Conservation (phyloP, 2,113 vertebrate species). For the Hemibagrus wyckioides region DNA sequence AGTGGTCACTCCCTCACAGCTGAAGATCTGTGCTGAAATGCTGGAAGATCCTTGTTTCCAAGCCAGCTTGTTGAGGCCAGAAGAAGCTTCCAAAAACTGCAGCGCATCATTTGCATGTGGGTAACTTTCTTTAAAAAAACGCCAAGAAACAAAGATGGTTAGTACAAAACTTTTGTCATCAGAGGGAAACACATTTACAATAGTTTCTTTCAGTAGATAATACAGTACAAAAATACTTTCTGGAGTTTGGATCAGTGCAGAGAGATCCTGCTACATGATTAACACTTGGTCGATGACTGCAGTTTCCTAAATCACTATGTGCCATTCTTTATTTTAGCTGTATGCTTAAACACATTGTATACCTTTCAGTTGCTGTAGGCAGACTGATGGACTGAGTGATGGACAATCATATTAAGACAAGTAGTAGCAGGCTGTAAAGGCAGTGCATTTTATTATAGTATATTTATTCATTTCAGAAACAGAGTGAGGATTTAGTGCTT, state of each 20-base stretch:
- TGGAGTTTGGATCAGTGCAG: neutral
- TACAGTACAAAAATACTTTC: neutral
- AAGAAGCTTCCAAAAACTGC: neutral
- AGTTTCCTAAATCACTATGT: neutral
- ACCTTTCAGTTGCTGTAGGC: neutral
- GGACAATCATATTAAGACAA: neutral
- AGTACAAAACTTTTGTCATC: neutral
- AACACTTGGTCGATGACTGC: neutral
- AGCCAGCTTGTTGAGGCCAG: neutral
- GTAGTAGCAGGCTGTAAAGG: neutral
- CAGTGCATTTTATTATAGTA: slow-evolving; percentile 11
- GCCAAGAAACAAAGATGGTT: neutral
- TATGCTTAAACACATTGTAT: neutral
- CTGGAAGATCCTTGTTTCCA: neutral
- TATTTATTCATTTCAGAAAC: neutral
- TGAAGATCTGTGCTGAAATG: neutral
- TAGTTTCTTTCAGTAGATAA: neutral
- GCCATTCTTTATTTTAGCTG: neutral
- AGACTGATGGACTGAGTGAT: neutral
- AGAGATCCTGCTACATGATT: slow-evolving; percentile 7
- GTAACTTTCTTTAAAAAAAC: neutral
- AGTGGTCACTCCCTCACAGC: slow-evolving; percentile 12
- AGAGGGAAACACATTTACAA: neutral
- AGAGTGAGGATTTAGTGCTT: neutral
- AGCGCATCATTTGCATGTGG: neutral